Conservation (phyloP, 2,797 vertebrate genomes). For the Gorsachius magnificus region DNA sequence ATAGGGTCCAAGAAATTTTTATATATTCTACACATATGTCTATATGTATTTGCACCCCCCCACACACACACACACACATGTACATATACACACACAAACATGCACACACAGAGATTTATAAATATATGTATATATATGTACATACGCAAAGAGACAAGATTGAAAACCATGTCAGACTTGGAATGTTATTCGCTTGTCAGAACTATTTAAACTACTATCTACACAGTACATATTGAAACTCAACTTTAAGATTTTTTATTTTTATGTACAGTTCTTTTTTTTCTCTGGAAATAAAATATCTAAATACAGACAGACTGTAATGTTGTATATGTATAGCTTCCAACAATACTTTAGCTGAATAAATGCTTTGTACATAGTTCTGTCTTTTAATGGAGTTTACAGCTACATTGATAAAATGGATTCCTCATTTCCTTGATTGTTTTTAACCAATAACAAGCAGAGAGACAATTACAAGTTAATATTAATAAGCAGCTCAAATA, state of each 20-base stretch:
- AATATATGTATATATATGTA: slow-evolving; percentile 6
- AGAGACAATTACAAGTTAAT: slow-evolving; percentile 90
- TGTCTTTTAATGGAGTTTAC: slow-evolving; percentile 90
- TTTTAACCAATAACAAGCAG: slow-evolving; percentile 95
- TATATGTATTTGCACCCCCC: not conserved
- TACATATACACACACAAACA: not conserved
- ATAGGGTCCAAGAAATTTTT: not conserved
- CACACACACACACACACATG: not conserved
- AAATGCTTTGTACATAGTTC: slow-evolving; percentile 94
- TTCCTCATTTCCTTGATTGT: slow-evolving; percentile 86
- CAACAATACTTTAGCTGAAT: slow-evolving; percentile 87
- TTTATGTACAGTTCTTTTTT: slow-evolving; percentile 87
- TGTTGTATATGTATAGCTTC: slow-evolving; percentile 90
- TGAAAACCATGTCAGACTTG: slow-evolving; percentile 36
- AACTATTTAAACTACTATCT: slow-evolving; percentile 73
- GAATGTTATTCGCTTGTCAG: slow-evolving; percentile 5
- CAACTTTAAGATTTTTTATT: slow-evolving; percentile 90
- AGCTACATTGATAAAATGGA: slow-evolving; percentile 90
- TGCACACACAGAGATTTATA: not conserved
- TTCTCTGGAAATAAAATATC: slow-evolving; percentile 89
- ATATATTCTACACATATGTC: not conserved
- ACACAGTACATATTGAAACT: slow-evolving; percentile 81
- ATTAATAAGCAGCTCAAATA: slow-evolving; percentile 94
- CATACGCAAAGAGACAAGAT: slow-evolving; percentile 19
- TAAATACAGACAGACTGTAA: slow-evolving; percentile 90